A percentile compares a stretch with the other conserved stretches of the same genome.
Evolutionary conservation across 2,888 invertebrate genomes (phyloP).

Genomic region (Dysmachus trigonus): DNA sequence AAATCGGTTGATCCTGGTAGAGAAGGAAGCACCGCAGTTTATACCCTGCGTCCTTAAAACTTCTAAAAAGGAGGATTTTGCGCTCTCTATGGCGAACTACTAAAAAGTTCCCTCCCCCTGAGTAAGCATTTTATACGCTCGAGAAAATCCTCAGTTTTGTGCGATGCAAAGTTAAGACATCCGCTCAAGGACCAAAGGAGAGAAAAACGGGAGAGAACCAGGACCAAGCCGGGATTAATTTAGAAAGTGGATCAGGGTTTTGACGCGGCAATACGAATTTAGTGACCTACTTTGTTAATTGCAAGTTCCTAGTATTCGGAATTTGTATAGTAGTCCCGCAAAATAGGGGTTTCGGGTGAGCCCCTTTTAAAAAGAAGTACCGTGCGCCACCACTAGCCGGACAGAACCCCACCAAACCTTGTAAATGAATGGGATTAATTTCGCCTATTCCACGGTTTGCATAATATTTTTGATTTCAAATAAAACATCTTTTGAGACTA

Average conservation of each 20-base stretch:
- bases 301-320: neutral
- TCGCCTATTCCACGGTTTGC: neutral
- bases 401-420: neutral
- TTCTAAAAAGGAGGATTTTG: constrained; percentile 4
- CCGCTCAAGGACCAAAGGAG: neutral
- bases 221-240: neutral
- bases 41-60: neutral
- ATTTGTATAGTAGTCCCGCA: neutral
- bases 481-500: neutral
- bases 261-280: neutral
- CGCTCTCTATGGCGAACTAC: neutral
- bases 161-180: constrained; percentile 17
- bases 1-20: neutral
- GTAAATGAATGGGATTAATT: neutral
- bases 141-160: neutral
- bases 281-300: neutral
- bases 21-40: neutral
- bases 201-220: neutral
- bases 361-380: no score
- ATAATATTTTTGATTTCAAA: neutral
- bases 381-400: no score
- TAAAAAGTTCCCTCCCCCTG: neutral
- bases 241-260: neutral
- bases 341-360: neutral
- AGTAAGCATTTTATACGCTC: neutral